Evolutionary conservation across 2,797 vertebrate genomes (phyloP).

Genomic region (Nyctibius grandis): DNA sequence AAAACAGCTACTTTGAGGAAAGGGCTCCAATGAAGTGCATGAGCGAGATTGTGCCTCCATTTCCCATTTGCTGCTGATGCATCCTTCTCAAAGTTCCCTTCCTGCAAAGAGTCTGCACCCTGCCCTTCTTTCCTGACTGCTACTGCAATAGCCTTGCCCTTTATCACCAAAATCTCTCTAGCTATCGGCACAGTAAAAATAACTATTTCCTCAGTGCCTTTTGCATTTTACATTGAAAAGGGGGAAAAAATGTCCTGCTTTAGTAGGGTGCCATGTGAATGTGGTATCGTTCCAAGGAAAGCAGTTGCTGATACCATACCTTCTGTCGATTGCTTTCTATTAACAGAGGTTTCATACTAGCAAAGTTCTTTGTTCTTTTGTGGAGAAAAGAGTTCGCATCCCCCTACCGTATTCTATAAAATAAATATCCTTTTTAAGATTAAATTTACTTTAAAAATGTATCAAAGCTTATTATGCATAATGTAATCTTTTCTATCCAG

Average conservation of each 20-base stretch:
- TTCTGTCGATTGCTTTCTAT: not conserved
- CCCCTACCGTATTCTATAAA: not conserved
- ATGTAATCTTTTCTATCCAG: not conserved
- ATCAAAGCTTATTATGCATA: not conserved
- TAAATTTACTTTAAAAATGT: not conserved
- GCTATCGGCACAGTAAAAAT: slow-evolving; percentile 13
- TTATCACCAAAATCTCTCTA: slow-evolving; percentile 24
- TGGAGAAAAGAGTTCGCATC: not conserved
- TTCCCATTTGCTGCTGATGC: not conserved
- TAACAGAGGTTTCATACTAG: not conserved
- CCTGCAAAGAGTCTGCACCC: slow-evolving; percentile 19
- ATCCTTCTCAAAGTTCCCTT: not conserved
- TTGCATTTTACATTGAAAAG: not conserved
- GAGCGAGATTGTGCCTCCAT: not conserved
- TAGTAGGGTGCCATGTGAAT: not conserved
- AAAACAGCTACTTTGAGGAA: not conserved
- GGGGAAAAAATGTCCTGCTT: not conserved
- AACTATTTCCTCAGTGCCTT: not conserved
- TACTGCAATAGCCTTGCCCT: not conserved
- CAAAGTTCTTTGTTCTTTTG: not conserved
- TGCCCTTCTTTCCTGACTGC: slow-evolving; percentile 4
- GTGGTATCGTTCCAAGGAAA: not conserved
- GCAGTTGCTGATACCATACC: not conserved
- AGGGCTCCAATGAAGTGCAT: not conserved
- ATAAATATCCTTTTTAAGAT: not conserved